Percentiles rank a stretch among this genome's conserved stretches.
Conservation (phyloP, 2,797 vertebrate species). For the Peromyscus melanophrys region DNA sequence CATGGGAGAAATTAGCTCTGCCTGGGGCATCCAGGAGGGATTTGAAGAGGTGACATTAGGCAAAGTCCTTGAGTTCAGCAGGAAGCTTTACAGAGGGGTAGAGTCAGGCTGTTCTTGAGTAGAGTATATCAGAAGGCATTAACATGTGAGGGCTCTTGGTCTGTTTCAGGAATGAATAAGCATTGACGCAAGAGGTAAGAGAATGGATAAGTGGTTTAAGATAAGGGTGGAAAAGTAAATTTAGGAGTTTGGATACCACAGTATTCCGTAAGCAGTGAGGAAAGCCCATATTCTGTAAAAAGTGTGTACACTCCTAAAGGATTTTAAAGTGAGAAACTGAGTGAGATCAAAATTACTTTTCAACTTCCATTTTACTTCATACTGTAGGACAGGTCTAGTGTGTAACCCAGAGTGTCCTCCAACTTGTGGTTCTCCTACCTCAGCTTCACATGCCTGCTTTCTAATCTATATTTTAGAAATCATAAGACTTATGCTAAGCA, state of each 20-base stretch:
- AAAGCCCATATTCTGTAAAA: background rate
- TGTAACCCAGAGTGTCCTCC: background rate
- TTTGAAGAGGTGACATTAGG: slow-evolving; percentile 24
- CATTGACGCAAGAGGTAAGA: background rate
- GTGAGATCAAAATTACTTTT: slow-evolving; percentile 2
- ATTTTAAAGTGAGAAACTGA: background rate
- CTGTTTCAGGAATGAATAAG: background rate
- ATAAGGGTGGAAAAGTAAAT: background rate
- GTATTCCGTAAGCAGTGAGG: background rate
- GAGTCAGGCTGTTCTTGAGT: slow-evolving; percentile 8
- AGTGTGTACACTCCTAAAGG: background rate
- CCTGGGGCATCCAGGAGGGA: background rate
- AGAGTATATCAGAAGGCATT: background rate
- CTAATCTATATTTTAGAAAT: slow-evolving; percentile 33
- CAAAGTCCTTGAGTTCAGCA: background rate
- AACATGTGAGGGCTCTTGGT: background rate
- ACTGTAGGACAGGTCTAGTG: background rate
- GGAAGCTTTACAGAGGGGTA: background rate
- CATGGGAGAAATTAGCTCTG: slow-evolving; percentile 14
- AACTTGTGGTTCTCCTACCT: no score
- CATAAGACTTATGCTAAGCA: background rate
- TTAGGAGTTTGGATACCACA: background rate
- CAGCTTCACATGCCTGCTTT: background rate
- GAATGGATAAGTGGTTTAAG: background rate
- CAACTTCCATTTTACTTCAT: background rate